phyloP scores from a whole-genome alignment of 23 tunicate species.

The Botrylloides violaceus region DNA sequence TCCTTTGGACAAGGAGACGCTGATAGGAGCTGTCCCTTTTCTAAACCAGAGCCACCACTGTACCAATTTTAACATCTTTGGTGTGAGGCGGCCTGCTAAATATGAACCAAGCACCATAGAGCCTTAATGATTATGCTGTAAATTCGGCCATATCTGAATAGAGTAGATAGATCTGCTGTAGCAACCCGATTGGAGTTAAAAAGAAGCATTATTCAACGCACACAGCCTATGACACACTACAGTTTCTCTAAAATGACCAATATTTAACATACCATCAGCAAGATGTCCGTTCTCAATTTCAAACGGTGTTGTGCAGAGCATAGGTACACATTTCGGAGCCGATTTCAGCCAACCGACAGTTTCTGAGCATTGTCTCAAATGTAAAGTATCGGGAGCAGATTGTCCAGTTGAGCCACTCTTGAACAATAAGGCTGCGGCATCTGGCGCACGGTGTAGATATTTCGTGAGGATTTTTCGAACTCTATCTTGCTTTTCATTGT shows the following conservation, averaged over 20 bases:
- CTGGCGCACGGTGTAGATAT: conserved; percentile 5
- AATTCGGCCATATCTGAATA: no score
- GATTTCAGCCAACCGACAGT: conserved; percentile 29
- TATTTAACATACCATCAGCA: conserved; percentile 12
- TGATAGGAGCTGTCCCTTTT: no score
- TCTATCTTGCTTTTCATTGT: neutral
- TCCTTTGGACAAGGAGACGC: no score
- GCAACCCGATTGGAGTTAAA: neutral
- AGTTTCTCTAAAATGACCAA: no score
- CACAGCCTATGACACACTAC: neutral
- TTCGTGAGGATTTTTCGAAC: conserved; percentile 1
- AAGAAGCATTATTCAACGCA: no score
- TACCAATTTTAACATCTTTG: no score
- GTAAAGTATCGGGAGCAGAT: conserved; percentile 3
- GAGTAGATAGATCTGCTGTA: neutral
- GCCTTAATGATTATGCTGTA: no score
- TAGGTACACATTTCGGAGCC: conserved; percentile 27
- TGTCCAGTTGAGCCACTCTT: neutral
- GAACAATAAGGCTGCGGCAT: neutral
- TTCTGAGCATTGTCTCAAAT: conserved; percentile 19
- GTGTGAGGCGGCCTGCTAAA: no score
- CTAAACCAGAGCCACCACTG: no score
- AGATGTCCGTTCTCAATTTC: conserved; percentile 25
- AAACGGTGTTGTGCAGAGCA: conserved; percentile 20
- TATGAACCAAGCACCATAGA: no score